phyloP scores from a whole-genome alignment of 37 sponge, comb jelly and placozoan species.

The Spongia lamella region DNA sequence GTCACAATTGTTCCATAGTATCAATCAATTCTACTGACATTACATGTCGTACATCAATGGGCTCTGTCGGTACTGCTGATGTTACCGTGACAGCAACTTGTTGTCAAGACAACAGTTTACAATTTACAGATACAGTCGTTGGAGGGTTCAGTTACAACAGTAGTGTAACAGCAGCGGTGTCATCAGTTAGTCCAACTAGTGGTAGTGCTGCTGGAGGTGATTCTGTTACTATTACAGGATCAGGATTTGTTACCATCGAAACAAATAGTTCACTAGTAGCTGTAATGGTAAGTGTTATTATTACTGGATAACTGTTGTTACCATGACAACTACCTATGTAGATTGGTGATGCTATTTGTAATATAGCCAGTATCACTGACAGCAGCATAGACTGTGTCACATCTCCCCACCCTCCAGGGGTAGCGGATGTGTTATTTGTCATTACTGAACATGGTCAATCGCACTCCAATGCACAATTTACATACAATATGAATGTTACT shows the following conservation, averaged over 20 bases:
- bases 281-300: slow-evolving; percentile 11
- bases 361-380: slow-evolving; percentile 9
- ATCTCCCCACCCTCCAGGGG: slow-evolving; percentile 41
- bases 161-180: slow-evolving; percentile 31
- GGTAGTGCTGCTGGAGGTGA: slow-evolving; percentile 57
- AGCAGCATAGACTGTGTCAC: slow-evolving; percentile 50
- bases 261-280: not conserved
- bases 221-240: slow-evolving; percentile 26
- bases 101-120: not conserved
- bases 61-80: too few species aligned
- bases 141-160: slow-evolving; percentile 41
- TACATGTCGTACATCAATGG: too few species aligned
- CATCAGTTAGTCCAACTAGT: slow-evolving; percentile 13
- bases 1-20: too few species aligned
- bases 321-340: not conserved
- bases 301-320: too few species aligned
- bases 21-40: too few species aligned
- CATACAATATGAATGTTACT: too few species aligned
- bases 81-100: too few species aligned
- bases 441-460: too few species aligned
- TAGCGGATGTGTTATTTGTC: slow-evolving; percentile 8
- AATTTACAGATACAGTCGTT: not conserved
- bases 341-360: slow-evolving; percentile 62
- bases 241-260: slow-evolving; percentile 1
- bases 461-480: too few species aligned